phyloP scores from a whole-genome alignment of 2,797 vertebrate species.

The Leptodactylus fallax region DNA sequence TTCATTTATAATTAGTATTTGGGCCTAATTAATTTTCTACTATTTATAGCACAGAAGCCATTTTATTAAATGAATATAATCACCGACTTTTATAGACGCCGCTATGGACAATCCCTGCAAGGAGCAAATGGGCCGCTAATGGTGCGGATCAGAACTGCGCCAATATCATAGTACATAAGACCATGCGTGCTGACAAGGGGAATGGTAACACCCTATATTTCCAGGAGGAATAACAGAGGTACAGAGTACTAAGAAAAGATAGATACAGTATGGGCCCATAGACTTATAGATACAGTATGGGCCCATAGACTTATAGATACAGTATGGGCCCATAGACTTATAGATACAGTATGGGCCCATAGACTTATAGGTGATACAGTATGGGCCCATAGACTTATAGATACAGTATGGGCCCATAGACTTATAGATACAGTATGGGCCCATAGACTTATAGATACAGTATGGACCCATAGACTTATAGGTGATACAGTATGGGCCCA shows the following conservation, averaged over 20 bases:
- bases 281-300: background rate
- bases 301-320: background rate
- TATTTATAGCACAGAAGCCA: background rate
- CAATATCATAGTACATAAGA: background rate
- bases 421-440: background rate
- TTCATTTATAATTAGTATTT: background rate
- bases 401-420: background rate
- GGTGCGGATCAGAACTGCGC: background rate
- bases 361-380: background rate
- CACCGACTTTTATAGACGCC: background rate
- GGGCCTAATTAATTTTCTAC: background rate
- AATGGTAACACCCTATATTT: background rate
- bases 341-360: background rate
- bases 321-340: background rate
- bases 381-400: too few species aligned
- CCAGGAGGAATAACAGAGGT: background rate
- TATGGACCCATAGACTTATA: background rate
- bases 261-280: background rate
- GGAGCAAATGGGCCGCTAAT: background rate
- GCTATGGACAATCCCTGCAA: background rate
- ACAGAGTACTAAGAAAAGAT: too few species aligned
- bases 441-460: background rate
- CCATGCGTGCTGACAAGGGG: background rate
- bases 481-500: too few species aligned
- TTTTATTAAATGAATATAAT: background rate